phyloP scores from a whole-genome alignment of 2,888 invertebrate genomes.

The Tetropium fuscum region DNA sequence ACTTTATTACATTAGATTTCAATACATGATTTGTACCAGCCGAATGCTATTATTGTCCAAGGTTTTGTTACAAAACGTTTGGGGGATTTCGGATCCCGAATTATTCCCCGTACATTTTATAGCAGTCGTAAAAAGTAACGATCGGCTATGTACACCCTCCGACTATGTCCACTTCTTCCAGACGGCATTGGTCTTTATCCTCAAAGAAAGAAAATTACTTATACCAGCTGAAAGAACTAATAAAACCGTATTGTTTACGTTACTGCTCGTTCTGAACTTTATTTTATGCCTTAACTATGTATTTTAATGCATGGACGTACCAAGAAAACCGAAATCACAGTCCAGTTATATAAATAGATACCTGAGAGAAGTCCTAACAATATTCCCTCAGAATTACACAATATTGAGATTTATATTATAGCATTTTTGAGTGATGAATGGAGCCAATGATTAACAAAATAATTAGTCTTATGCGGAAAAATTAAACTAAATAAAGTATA shows the following conservation, averaged over 20 bases:
- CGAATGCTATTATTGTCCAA: constrained; percentile 43
- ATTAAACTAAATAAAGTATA: too few species aligned
- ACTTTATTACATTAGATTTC: constrained; percentile 52
- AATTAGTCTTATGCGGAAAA: too few species aligned
- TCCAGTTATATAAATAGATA: too few species aligned
- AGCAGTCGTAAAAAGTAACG: constrained; percentile 56
- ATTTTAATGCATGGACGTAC: constrained; percentile 12
- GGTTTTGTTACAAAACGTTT: constrained; percentile 44
- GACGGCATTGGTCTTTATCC: constrained; percentile 31
- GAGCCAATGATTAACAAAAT: too few species aligned
- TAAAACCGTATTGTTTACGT: constrained; percentile 36
- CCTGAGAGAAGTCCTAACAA: too few species aligned
- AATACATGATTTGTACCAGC: constrained; percentile 51
- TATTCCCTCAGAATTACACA: too few species aligned
- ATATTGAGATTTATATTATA: too few species aligned
- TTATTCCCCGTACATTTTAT: constrained; percentile 56
- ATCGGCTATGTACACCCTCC: constrained; percentile 45
- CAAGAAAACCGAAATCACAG: not conserved
- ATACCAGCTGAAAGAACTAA: constrained; percentile 32
- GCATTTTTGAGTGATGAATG: too few species aligned
- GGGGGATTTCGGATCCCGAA: constrained; percentile 46
- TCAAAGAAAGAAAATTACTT: constrained; percentile 28
- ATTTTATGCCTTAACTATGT: constrained; percentile 27
- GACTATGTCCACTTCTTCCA: constrained; percentile 44
- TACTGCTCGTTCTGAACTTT: constrained; percentile 25